A percentile compares a stretch with the other conserved stretches of the same genome.
Conservation (phyloP, 1,140 invertebrate species). For the Hylaeus anthracinus region DNA sequence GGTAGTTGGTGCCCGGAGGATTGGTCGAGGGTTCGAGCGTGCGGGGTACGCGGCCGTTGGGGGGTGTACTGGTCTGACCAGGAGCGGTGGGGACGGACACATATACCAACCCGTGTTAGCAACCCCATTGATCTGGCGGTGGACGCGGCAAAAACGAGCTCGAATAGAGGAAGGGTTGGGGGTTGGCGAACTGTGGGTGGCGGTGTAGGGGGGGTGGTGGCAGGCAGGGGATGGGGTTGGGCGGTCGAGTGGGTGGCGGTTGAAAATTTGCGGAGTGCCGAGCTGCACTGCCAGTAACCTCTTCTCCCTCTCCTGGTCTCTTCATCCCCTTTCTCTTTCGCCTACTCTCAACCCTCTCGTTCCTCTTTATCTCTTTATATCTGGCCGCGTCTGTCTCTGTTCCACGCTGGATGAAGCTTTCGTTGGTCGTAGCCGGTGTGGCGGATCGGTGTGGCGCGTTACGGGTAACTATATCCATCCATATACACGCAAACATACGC, state of each 20-base stretch:
- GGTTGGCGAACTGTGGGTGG: constrained; percentile 38
- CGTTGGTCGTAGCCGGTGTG: constrained; percentile 59
- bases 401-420: constrained; percentile 55
- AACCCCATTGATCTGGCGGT: constrained; percentile 81
- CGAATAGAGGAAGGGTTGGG: constrained; percentile 70
- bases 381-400: constrained; percentile 25
- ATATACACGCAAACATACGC: constrained; percentile 6
- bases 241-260: constrained; percentile 68
- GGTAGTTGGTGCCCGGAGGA: constrained; percentile 48
- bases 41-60: constrained; percentile 26
- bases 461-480: constrained; percentile 54
- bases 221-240: constrained; percentile 57
- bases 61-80: constrained; percentile 59
- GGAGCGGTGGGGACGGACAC: constrained; percentile 71
- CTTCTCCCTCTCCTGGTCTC: constrained; percentile 36
- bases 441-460: constrained; percentile 59
- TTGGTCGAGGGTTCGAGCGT: constrained; percentile 47
- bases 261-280: constrained; percentile 80
- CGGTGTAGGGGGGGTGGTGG: constrained; percentile 44
- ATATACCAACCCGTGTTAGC: constrained; percentile 80
- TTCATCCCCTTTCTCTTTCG: constrained; percentile 16
- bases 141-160: constrained; percentile 79
- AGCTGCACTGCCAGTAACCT: constrained; percentile 68
- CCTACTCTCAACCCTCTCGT: background rate
- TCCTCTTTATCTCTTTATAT: constrained; percentile 57